Evolutionary conservation across 1,140 invertebrate species (phyloP).

Genomic region (Heliconius hewitsoni): DNA sequence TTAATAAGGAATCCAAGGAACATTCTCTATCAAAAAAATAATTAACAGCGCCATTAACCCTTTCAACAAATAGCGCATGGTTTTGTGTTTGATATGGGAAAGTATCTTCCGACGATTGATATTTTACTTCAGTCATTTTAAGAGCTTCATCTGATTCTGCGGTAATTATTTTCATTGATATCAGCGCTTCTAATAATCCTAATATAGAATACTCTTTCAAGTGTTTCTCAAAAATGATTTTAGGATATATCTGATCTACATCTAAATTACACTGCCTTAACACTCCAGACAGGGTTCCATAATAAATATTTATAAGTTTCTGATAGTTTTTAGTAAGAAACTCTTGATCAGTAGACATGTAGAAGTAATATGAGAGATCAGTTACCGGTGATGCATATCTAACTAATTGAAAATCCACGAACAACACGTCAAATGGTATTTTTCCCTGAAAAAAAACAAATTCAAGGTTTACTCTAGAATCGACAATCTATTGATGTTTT

Average conservation of each 20-base stretch:
- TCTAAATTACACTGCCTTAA: constrained; percentile 67
- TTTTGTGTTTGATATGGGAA: constrained; percentile 47
- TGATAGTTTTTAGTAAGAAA: constrained; percentile 76
- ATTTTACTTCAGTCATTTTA: constrained; percentile 65
- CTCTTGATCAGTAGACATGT: constrained; percentile 78
- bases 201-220: constrained; percentile 60
- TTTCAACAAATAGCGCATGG: constrained; percentile 49
- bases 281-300: constrained; percentile 72
- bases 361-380: constrained; percentile 83
- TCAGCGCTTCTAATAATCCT: constrained; percentile 64
- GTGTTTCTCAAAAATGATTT: constrained; percentile 63
- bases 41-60: constrained; percentile 62
- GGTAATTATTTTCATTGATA: constrained; percentile 72
- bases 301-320: constrained; percentile 81
- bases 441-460: constrained; percentile 48
- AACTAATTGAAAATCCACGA: constrained; percentile 83
- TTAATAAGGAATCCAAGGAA: constrained; percentile 48
- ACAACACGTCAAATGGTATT: constrained; percentile 67
- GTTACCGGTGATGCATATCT: constrained; percentile 82
- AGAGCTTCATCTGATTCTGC: constrained; percentile 56
- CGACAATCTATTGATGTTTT: no score
- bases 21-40: constrained; percentile 60
- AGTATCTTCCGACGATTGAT: constrained; percentile 44
- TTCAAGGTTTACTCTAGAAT: neutral
- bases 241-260: constrained; percentile 75